Evolutionary conservation across 1,140 invertebrate genomes (phyloP).

Genomic region (Himalopsyche phryganea): DNA sequence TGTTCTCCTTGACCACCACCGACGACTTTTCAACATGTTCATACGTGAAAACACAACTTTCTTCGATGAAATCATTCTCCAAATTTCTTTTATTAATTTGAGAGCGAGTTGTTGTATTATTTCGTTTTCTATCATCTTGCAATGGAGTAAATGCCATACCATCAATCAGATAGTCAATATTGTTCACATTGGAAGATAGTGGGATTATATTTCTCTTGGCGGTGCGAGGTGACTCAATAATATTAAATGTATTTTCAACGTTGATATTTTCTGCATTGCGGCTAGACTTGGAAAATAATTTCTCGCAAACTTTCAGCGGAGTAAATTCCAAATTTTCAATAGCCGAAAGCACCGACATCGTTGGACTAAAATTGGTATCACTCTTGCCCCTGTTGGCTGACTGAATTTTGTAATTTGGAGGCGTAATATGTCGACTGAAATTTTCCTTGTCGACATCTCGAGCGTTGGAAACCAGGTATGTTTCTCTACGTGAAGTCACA

Average conservation of each 20-base stretch:
- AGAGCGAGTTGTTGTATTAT: background rate
- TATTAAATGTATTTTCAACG: too few species aligned
- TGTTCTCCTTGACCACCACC: background rate
- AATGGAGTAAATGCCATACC: slow-evolving; percentile 23
- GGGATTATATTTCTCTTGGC: background rate
- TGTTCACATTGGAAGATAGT: background rate
- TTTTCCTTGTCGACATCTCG: slow-evolving; percentile 13
- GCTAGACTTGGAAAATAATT: background rate
- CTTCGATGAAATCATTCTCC: background rate
- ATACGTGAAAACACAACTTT: background rate
- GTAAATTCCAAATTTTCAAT: slow-evolving; percentile 28
- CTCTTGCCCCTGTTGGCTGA: background rate
- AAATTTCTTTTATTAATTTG: background rate
- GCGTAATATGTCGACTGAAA: background rate
- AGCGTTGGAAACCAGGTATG: slow-evolving; percentile 7
- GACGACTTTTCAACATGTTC: background rate
- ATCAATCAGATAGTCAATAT: slow-evolving; percentile 13
- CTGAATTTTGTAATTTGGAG: background rate
- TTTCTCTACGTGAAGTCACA: slow-evolving; percentile 4
- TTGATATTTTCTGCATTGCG: background rate
- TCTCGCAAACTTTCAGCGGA: slow-evolving; percentile 3
- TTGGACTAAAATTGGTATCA: background rate
- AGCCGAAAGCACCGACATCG: slow-evolving; percentile 13
- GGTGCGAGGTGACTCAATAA: too few species aligned
- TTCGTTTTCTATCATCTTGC: background rate